Percentiles rank a stretch among this genome's conserved stretches.
These are phyloP conservation scores for Phaonia tiefii DNA, from an alignment of 2,888 invertebrate genomes.

Conservation along the genomic window DNA sequence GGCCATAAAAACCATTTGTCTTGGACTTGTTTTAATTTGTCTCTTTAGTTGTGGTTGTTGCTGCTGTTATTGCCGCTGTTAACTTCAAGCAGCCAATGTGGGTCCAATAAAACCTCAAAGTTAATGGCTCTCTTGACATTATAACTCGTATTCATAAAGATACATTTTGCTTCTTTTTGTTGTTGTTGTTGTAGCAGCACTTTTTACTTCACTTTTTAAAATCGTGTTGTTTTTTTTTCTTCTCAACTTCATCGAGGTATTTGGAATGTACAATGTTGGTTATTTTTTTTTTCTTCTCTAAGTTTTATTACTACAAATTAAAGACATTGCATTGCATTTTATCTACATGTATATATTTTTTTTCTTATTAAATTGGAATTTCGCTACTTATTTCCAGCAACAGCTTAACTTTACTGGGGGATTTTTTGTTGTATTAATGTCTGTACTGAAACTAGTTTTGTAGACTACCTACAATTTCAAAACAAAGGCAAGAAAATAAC, in stretches of 20 bases:
- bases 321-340: slow-evolving; percentile 47
- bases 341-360: background rate
- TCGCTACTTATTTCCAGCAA: slow-evolving; percentile 47
- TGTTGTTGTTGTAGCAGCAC: slow-evolving; percentile 9
- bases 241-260: background rate
- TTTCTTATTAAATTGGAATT: slow-evolving; percentile 57
- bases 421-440: background rate
- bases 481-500: background rate
- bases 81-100: background rate
- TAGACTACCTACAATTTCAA: background rate
- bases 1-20: slow-evolving; percentile 40
- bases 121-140: slow-evolving; percentile 50
- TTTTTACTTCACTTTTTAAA: slow-evolving; percentile 22
- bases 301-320: slow-evolving; percentile 29
- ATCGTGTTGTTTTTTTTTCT: background rate
- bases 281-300: slow-evolving; percentile 1
- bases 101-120: slow-evolving; percentile 42
- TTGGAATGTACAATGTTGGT: slow-evolving; percentile 7
- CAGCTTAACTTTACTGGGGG: background rate
- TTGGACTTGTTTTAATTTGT: slow-evolving; percentile 31
- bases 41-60: background rate
- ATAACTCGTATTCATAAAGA: slow-evolving; percentile 37
- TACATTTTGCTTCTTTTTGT: slow-evolving; percentile 34
- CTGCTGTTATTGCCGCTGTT: background rate
- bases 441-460: slow-evolving; percentile 4